Evolutionary conservation across 2,888 invertebrate species (phyloP).

Genomic region (Mesorhabditis belari): DNA sequence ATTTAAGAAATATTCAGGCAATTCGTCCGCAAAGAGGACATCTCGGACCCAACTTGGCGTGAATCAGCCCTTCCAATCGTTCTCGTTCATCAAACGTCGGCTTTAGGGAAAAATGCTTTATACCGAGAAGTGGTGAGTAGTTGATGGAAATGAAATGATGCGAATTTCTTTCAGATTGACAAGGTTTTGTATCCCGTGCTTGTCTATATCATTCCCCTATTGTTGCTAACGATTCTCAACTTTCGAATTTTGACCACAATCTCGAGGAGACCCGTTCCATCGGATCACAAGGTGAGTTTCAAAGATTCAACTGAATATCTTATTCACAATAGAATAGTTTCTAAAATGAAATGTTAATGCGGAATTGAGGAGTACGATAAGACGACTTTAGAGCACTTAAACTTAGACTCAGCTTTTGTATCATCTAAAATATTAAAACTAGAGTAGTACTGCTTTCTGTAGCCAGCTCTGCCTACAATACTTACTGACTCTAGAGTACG

Average conservation of each 20-base stretch:
- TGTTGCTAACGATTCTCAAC: slow-evolving; percentile 45
- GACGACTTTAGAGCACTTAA: too few species aligned
- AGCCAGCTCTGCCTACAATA: too few species aligned
- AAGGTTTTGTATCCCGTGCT: slow-evolving; percentile 43
- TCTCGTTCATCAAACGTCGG: slow-evolving; percentile 34
- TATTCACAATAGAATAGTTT: too few species aligned
- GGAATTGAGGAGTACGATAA: too few species aligned
- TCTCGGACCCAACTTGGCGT: background rate
- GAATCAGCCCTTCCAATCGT: slow-evolving; percentile 3
- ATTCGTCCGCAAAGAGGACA: slow-evolving; percentile 2
- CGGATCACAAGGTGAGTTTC: slow-evolving; percentile 25
- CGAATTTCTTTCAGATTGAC: slow-evolving; percentile 32
- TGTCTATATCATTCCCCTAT: slow-evolving; percentile 45
- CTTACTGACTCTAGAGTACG: too few species aligned
- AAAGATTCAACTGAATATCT: too few species aligned
- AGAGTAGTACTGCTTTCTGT: too few species aligned
- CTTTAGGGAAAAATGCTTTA: slow-evolving; percentile 22
- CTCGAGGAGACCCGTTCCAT: slow-evolving; percentile 17
- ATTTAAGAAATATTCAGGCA: background rate
- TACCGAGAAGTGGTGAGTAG: slow-evolving; percentile 25
- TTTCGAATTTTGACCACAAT: slow-evolving; percentile 38
- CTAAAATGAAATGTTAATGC: too few species aligned
- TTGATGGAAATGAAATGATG: background rate
- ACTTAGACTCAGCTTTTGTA: too few species aligned
- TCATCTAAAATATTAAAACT: too few species aligned